These are phyloP conservation scores for Lepus timidus DNA, from an alignment of 2,113 vertebrate genomes.

Conservation along the genomic window DNA sequence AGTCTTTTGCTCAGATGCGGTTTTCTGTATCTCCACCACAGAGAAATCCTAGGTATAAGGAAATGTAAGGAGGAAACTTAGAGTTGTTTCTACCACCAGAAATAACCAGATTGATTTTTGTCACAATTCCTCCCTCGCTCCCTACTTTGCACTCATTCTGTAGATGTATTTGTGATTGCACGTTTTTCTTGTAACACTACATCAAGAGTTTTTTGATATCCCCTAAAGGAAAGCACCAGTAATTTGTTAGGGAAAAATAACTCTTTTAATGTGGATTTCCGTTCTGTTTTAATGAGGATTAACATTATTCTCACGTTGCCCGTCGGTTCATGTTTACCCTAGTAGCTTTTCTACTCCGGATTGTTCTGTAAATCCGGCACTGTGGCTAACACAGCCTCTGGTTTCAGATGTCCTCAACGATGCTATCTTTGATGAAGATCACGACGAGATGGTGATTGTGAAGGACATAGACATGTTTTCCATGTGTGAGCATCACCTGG, in stretches of 20 bases:
- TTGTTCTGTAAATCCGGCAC: neutral
- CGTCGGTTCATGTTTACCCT: neutral
- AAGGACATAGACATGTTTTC: constrained; percentile 99
- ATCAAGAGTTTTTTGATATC: neutral
- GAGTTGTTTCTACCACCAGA: neutral
- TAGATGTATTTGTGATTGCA: neutral
- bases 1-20: neutral
- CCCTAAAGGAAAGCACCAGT: constrained; percentile 28
- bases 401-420: constrained; percentile 96
- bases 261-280: neutral
- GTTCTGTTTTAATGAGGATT: constrained; percentile 39
- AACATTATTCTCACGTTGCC: neutral
- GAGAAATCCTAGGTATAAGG: neutral
- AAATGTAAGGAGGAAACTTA: neutral
- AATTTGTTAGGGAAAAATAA: constrained; percentile 14
- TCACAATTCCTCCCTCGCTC: neutral
- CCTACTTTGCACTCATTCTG: neutral
- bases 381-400: constrained; percentile 71
- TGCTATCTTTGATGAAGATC: constrained; percentile 98
- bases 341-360: neutral
- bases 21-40: neutral
- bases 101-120: neutral
- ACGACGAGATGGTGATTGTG: constrained; percentile 99
- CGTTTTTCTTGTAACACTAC: constrained; percentile 12
- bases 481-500: constrained; percentile 99